These are phyloP conservation scores for Stigmatopora nigra DNA, from an alignment of 2,113 vertebrate genomes.

Conservation along the genomic window DNA sequence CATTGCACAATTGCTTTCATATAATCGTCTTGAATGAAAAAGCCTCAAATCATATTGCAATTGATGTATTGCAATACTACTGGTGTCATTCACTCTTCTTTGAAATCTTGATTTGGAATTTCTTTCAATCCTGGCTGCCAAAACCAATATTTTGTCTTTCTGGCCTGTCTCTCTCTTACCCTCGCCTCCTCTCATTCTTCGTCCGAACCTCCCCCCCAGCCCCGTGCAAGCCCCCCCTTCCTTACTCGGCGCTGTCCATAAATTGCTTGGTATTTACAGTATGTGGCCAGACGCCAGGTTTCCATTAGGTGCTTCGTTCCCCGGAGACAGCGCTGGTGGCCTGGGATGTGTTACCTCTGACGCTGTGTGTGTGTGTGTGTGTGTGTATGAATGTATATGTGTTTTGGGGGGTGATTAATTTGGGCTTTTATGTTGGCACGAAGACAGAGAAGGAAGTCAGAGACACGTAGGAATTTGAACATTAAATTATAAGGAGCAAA, in stretches of 20 bases:
- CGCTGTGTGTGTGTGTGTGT: conserved; percentile 13
- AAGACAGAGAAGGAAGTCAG: conserved; percentile 14
- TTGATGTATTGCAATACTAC: not conserved
- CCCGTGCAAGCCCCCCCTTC: not conserved
- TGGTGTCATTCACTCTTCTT: not conserved
- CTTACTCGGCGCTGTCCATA: conserved; percentile 42
- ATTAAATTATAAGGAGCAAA: conserved; percentile 2
- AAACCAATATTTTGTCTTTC: conserved; percentile 29
- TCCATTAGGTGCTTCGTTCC: conserved; percentile 63
- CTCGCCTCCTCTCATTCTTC: conserved; percentile 5
- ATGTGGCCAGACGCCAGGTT: conserved; percentile 63
- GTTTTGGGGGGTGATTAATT: not conserved
- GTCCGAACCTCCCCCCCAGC: conserved; percentile 2
- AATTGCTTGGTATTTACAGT: conserved; percentile 65
- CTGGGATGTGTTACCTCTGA: conserved; percentile 63
- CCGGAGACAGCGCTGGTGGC: conserved; percentile 54
- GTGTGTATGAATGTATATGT: not conserved
- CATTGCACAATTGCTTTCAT: not conserved
- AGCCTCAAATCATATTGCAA: not conserved
- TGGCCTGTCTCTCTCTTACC: conserved; percentile 23
- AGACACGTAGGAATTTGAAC: conserved; percentile 1
- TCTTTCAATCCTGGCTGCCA: conserved; percentile 22
- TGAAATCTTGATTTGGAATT: conserved; percentile 36
- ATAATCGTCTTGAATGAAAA: not conserved
- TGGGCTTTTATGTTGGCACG: not conserved